Percentiles rank a stretch among this genome's conserved stretches.
Conservation (phyloP, 2,113 vertebrate species). For the Sinocyclocheilus anophthalmus region DNA sequence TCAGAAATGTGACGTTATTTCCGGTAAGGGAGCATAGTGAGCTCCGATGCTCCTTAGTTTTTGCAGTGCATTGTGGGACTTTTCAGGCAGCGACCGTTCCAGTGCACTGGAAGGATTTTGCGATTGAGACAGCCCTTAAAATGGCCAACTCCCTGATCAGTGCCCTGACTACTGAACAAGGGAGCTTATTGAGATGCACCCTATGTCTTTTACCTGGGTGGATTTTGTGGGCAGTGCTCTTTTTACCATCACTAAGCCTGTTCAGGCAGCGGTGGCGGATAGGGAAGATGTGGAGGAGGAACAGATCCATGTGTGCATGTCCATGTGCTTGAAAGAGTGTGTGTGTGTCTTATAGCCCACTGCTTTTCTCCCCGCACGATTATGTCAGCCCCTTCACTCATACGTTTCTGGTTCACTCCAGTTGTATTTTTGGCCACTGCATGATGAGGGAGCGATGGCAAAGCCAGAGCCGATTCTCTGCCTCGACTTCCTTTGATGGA, state of each 20-base stretch:
- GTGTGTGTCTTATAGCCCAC: conserved; percentile 41
- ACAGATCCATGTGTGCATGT: conserved; percentile 38
- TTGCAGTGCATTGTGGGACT: too few relatives aligned
- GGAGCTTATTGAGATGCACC: too few relatives aligned
- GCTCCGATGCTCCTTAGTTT: too few relatives aligned
- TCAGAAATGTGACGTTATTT: too few relatives aligned
- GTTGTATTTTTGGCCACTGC: conserved; percentile 45
- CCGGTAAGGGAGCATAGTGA: too few relatives aligned
- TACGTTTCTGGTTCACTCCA: conserved; percentile 30
- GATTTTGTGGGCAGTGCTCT: conserved; percentile 34
- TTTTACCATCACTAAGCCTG: conserved; percentile 47
- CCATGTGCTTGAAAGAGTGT: conserved; percentile 16
- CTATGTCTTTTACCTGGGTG: not conserved
- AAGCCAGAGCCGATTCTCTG: not conserved
- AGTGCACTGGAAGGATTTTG: too few relatives aligned
- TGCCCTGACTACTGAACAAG: too few relatives aligned
- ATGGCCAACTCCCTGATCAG: too few relatives aligned
- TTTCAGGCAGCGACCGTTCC: too few relatives aligned
- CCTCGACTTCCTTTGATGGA: not conserved
- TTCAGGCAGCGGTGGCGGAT: conserved; percentile 26
- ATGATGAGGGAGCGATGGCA: not conserved
- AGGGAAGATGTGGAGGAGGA: conserved; percentile 46
- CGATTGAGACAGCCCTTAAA: too few relatives aligned
- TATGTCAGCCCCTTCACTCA: conserved; percentile 32
- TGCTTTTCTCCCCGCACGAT: conserved; percentile 31